Percentiles rank a stretch among this genome's conserved stretches.
Evolutionary conservation across 2,113 vertebrate genomes (phyloP).

Genomic region (Origma solitaria): DNA sequence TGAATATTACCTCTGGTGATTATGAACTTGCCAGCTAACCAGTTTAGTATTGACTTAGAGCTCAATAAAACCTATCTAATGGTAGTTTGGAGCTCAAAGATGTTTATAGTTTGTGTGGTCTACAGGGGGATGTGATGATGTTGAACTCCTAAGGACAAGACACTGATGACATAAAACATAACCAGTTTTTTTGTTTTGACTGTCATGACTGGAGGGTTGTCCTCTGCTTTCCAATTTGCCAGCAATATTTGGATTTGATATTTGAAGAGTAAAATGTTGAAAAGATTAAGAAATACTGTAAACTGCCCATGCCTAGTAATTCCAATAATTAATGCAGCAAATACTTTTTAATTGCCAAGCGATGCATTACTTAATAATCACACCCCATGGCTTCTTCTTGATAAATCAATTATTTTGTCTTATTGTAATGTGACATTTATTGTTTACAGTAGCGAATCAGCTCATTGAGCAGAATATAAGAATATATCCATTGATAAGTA

Average conservation of each 20-base stretch:
- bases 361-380: not conserved
- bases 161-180: not conserved
- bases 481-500: not conserved
- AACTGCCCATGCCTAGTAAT: not conserved
- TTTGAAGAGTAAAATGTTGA: not conserved
- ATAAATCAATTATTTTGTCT: not conserved
- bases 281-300: not conserved
- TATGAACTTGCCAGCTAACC: constrained; percentile 50
- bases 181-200: not conserved
- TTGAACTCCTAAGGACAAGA: not conserved
- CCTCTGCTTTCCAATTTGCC: not conserved
- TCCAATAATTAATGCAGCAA: not conserved
- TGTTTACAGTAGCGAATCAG: not conserved
- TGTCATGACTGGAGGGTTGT: not conserved
- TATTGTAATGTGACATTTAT: not conserved
- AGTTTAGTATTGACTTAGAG: constrained; percentile 37
- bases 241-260: not conserved
- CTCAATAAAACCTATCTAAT: constrained; percentile 18
- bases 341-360: not conserved
- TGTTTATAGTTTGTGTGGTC: not conserved
- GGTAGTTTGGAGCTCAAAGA: not conserved
- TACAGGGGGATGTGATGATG: not conserved
- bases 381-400: not conserved
- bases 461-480: not conserved
- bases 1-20: constrained; percentile 49